A percentile compares a stretch with the other conserved stretches of the same genome.
Conservation (phyloP, 1,140 invertebrate genomes). For the Mactra quadrangularis region DNA sequence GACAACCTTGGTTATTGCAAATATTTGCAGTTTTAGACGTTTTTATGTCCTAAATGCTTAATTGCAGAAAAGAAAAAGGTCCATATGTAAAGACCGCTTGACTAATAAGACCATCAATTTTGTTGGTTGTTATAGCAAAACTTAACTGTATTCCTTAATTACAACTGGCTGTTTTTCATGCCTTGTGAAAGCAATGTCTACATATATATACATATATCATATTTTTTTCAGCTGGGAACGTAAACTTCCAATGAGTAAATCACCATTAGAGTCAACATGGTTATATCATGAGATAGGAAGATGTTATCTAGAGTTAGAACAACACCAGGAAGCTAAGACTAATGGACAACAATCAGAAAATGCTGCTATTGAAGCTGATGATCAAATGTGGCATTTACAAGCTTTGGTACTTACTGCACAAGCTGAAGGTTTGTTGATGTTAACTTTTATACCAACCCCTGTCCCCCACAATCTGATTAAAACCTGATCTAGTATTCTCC, state of each 20-base stretch:
- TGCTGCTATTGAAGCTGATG: conserved; percentile 76
- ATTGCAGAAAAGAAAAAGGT: too few species aligned
- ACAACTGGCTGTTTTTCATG: too few species aligned
- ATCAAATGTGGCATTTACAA: conserved; percentile 82
- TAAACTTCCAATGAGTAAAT: conserved; percentile 78
- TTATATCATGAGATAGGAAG: conserved; percentile 82
- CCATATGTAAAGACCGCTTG: too few species aligned
- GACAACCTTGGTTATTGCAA: too few species aligned
- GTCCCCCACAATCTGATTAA: too few species aligned
- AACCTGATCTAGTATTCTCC: too few species aligned
- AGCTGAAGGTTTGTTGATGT: conserved; percentile 69
- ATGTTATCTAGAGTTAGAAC: conserved; percentile 80
- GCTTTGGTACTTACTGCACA: conserved; percentile 81
- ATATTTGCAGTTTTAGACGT: too few species aligned
- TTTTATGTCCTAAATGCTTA: too few species aligned
- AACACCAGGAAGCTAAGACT: conserved; percentile 73
- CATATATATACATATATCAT: background rate
- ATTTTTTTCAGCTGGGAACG: conserved; percentile 75
- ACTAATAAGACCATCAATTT: too few species aligned
- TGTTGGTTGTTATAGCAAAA: too few species aligned
- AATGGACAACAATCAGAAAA: conserved; percentile 79
- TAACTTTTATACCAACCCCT: too few species aligned
- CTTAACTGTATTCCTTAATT: too few species aligned
- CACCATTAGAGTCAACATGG: conserved; percentile 81
- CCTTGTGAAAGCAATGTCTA: background rate